These are phyloP conservation scores for Manacus vitellinus DNA, from an alignment of 2,113 vertebrate species.

Conservation along the genomic window DNA sequence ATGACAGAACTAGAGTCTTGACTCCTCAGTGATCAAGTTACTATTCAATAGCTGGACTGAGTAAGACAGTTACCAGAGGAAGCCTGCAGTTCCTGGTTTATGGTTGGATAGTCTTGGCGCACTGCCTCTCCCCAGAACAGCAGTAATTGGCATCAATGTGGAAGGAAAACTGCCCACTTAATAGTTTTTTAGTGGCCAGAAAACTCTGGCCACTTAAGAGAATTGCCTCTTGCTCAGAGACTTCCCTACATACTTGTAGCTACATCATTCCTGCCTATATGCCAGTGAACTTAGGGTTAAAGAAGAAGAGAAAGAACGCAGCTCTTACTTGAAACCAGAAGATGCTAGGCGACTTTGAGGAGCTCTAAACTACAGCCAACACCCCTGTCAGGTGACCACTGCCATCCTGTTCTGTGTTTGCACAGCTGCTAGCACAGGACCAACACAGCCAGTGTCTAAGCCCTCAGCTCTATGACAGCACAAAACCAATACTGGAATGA, in stretches of 20 bases:
- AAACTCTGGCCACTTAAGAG: background rate
- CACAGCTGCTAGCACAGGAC: background rate
- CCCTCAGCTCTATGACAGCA: background rate
- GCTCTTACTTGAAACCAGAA: background rate
- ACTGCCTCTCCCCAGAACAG: background rate
- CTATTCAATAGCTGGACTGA: background rate
- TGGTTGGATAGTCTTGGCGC: background rate
- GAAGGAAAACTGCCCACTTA: background rate
- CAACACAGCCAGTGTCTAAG: background rate
- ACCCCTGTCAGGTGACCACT: background rate
- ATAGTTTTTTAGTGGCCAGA: background rate
- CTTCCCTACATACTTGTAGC: background rate
- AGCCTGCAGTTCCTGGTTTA: background rate
- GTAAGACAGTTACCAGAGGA: background rate
- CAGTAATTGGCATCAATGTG: background rate
- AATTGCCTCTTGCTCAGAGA: background rate
- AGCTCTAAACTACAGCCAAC: background rate
- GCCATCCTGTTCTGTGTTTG: background rate
- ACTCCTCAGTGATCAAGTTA: background rate
- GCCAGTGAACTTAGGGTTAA: background rate
- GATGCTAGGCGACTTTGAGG: background rate
- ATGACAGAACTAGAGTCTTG: background rate
- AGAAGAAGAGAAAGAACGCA: background rate
- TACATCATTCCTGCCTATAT: background rate
- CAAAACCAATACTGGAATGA: background rate